Evolutionary conservation across 1,140 invertebrate species (phyloP).

Genomic region (Eumeta japonica): DNA sequence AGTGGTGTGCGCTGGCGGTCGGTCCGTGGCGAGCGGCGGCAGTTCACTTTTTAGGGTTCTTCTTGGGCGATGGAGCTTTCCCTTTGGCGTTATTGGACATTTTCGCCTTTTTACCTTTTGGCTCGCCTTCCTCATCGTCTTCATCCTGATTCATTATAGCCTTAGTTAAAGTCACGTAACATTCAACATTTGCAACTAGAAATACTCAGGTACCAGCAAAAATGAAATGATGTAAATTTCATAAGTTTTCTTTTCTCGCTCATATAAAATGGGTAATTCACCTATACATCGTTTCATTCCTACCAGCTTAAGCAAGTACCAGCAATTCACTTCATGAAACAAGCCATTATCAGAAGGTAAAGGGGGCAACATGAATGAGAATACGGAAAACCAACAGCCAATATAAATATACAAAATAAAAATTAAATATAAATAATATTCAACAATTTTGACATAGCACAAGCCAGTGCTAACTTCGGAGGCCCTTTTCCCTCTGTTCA

Average conservation of each 20-base stretch:
- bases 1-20: too few species aligned
- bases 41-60: constrained; percentile 58
- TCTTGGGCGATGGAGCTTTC: constrained; percentile 54
- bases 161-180: not conserved
- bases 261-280: too few species aligned
- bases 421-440: too few species aligned
- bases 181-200: constrained; percentile 1
- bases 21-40: too few species aligned
- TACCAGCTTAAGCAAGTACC: too few species aligned
- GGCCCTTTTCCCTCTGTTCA: constrained; percentile 51
- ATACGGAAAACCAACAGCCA: constrained; percentile 56
- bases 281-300: too few species aligned
- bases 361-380: constrained; percentile 43
- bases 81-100: constrained; percentile 65
- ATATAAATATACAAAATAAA: too few species aligned
- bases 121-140: constrained; percentile 65
- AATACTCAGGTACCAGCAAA: not conserved
- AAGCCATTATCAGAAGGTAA: constrained; percentile 45
- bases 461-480: too few species aligned
- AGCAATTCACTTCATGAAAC: constrained; percentile 4
- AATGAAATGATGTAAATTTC: not conserved
- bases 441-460: constrained; percentile 13
- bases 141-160: constrained; percentile 56
- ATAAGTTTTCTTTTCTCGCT: too few species aligned
- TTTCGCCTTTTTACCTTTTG: constrained; percentile 66